A percentile compares a stretch with the other conserved stretches of the same genome.
These are phyloP conservation scores for Lagodon rhomboides DNA, from an alignment of 2,797 vertebrate species.

Conservation along the genomic window DNA sequence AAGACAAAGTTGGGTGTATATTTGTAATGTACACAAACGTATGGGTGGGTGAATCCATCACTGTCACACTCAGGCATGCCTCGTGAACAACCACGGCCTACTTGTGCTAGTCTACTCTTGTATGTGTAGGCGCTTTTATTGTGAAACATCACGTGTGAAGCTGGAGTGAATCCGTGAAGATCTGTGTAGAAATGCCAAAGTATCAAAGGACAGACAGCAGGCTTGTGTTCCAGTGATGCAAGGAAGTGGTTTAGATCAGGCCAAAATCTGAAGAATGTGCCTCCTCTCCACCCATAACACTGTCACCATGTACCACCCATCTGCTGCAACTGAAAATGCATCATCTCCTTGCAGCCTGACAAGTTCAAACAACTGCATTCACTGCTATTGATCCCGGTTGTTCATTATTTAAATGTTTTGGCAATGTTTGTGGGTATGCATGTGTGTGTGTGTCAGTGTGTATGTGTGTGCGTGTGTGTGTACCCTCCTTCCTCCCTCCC, in stretches of 20 bases:
- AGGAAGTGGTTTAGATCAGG: conserved; percentile 11
- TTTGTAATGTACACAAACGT: conserved; percentile 56
- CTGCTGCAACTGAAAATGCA: neutral
- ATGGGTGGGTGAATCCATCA: conserved; percentile 61
- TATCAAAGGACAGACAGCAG: conserved; percentile 5
- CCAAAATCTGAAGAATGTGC: conserved; percentile 10
- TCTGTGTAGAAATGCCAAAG: conserved; percentile 15
- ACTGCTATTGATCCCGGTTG: conserved; percentile 1
- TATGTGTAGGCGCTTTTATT: conserved; percentile 34
- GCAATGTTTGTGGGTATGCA: conserved; percentile 6
- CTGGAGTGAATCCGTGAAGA: conserved; percentile 41
- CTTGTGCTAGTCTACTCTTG: conserved; percentile 59
- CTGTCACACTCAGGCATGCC: conserved; percentile 49
- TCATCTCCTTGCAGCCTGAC: conserved; percentile 8
- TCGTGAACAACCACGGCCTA: conserved; percentile 27
- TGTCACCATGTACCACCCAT: neutral
- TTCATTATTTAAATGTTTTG: conserved; percentile 9
- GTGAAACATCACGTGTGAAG: conserved; percentile 30
- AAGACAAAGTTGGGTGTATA: conserved; percentile 21
- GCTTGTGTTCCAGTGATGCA: conserved; percentile 34
- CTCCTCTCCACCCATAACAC: conserved; percentile 11
- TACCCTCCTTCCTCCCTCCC: conserved; percentile 19
- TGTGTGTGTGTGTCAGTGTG: conserved; percentile 18
- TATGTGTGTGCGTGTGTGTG: conserved; percentile 29
- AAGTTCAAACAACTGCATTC: neutral